Base-by-base conservation (phyloP, 2,888 invertebrate species). In the Apodemia hepburni region DNA sequence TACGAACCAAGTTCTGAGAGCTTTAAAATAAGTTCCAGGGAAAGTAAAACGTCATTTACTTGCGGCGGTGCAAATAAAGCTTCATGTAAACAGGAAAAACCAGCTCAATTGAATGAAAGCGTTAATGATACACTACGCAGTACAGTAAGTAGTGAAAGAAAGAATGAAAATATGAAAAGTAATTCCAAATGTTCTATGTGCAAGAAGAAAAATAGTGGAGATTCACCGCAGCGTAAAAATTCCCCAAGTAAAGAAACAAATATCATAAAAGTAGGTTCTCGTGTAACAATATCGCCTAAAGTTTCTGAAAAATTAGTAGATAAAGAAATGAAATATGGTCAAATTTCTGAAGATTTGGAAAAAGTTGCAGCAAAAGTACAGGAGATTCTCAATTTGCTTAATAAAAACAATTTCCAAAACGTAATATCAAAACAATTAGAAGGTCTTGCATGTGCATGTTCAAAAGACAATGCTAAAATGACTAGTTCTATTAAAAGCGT, bases 391-490 rank as follows among this genome's bases (percentile, higher is more conserved):
- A 51, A 51, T 3, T 51, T 51, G 22, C 9, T 51, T 22, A 51
- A 51, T 51, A 12, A 4, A 9, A 5, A 12, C 3, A 27, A 54
- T 54, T 12, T 15, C 12, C 11, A 54, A 54, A 27, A 18, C 2
- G 15, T 27, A 15, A 11, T 27, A 54, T 54, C 54, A 1, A 54
- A 54, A 54, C 18, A 51, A 9, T 51, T 22, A 17, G 18, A 51
- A 51, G 54, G 27, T 22, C 4, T 54, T 22, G 33, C 64, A 35
- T 58, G 51, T 17, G 35, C 22, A 58, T 61, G 65, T 57, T 60
- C 54, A 18, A 65, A 58, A 59, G 58, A 47, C 15, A 61, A 63
- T 27, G 60, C 62, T 17, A 65, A 65, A 54, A 38, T 42, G 6
- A 15, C 5, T 42, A 6, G 15, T n/a, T n/a, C 42, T 6, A 6